Conservation (phyloP, 2,888 invertebrate species). For the Agrotis puta region DNA sequence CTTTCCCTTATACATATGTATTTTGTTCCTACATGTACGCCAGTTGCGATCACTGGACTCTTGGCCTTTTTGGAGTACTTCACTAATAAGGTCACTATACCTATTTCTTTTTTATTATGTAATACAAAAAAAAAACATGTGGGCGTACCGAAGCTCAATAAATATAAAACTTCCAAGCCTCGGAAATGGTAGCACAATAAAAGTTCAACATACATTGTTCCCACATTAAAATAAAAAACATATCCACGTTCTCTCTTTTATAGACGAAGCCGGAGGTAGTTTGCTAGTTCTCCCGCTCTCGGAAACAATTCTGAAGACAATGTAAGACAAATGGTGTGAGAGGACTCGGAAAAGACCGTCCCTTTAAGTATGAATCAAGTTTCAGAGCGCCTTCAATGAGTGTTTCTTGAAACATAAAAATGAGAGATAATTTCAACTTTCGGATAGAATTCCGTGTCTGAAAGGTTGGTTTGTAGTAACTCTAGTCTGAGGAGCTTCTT, state of each 20-base stretch:
- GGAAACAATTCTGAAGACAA: conserved; percentile 59
- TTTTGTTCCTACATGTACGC: too few relatives aligned
- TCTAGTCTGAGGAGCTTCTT: too few relatives aligned
- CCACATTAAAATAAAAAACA: conserved; percentile 31
- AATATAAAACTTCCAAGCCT: conserved; percentile 6
- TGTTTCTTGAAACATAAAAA: not conserved
- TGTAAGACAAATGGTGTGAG: conserved; percentile 60
- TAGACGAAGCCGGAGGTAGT: conserved; percentile 52
- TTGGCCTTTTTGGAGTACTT: too few relatives aligned
- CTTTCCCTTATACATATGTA: too few relatives aligned
- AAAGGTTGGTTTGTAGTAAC: too few relatives aligned
- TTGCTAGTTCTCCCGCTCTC: conserved; percentile 40
- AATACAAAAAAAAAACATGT: not conserved
- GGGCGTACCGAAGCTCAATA: conserved; percentile 1
- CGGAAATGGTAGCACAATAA: conserved; percentile 23
- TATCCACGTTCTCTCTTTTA: conserved; percentile 17
- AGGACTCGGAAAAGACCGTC: conserved; percentile 18
- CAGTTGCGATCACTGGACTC: too few relatives aligned
- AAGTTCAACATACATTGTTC: conserved; percentile 35
- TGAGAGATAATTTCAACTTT: not conserved
- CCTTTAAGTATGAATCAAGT: conserved; percentile 24
- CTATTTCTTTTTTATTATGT: too few relatives aligned
- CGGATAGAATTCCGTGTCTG: too few relatives aligned
- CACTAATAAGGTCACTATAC: too few relatives aligned
- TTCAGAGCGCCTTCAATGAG: conserved; percentile 12